A percentile compares a stretch with the other conserved stretches of the same genome.
Conservation (phyloP, 2,113 vertebrate species). For the Scortum barcoo region DNA sequence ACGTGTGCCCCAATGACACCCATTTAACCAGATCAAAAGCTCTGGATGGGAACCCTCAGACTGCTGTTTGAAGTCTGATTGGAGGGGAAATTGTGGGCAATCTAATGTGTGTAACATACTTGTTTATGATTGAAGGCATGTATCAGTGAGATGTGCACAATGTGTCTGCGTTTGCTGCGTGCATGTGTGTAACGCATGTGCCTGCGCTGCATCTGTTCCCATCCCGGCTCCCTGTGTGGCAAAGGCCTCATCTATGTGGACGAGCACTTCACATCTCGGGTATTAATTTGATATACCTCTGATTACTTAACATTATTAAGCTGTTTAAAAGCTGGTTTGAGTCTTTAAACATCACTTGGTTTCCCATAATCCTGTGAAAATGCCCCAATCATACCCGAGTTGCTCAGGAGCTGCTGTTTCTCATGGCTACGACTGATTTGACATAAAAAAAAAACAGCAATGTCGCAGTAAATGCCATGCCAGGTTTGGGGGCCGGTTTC, state of each 20-base stretch:
- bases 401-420: neutral
- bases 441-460: neutral
- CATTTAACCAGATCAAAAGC: conserved; percentile 68
- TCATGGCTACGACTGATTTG: neutral
- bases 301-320: neutral
- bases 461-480: neutral
- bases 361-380: neutral
- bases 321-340: neutral
- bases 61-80: conserved; percentile 74
- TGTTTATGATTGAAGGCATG: conserved; percentile 57
- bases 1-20: conserved; percentile 64
- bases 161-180: conserved; percentile 22
- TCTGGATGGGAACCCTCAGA: conserved; percentile 33
- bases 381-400: neutral
- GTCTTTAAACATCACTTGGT: neutral
- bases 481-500: neutral
- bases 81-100: conserved; percentile 64
- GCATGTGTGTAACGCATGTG: conserved; percentile 46
- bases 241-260: conserved; percentile 3
- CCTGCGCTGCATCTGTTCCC: conserved; percentile 49
- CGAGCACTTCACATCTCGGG: neutral
- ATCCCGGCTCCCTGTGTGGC: conserved; percentile 35
- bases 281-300: neutral
- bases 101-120: conserved; percentile 44
- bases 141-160: conserved; percentile 46